A percentile compares a stretch with the other conserved stretches of the same genome.
These are phyloP conservation scores for Ochotona princeps DNA, from an alignment of 2,113 vertebrate species.

Conservation along the genomic window DNA sequence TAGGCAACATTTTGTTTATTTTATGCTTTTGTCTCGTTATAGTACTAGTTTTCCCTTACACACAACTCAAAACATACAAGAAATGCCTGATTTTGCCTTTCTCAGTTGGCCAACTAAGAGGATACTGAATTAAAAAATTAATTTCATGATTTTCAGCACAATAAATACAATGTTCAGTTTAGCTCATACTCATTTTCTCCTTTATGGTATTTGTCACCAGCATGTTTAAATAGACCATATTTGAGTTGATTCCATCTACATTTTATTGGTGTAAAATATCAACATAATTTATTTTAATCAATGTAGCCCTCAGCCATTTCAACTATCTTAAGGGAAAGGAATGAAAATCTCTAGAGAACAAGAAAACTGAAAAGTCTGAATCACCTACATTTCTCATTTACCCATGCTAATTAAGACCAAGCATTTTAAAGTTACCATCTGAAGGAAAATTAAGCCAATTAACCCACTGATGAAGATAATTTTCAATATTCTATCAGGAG, in stretches of 20 bases:
- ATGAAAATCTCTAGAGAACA: slow-evolving; percentile 75
- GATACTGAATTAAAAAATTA: background rate
- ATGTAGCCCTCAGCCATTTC: slow-evolving; percentile 81
- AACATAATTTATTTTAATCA: slow-evolving; percentile 81
- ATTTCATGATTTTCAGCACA: slow-evolving; percentile 30
- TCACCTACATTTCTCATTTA: slow-evolving; percentile 84
- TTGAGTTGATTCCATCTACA: slow-evolving; percentile 69
- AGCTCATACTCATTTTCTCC: background rate
- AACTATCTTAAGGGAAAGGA: slow-evolving; percentile 76
- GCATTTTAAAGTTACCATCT: slow-evolving; percentile 83
- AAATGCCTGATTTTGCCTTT: background rate
- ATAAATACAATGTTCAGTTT: background rate
- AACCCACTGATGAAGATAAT: slow-evolving; percentile 84
- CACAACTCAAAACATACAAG: background rate
- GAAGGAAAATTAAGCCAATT: slow-evolving; percentile 84
- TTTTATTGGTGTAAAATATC: slow-evolving; percentile 73
- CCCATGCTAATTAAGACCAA: slow-evolving; percentile 84
- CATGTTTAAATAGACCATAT: slow-evolving; percentile 49
- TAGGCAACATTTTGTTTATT: background rate
- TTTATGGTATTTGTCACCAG: slow-evolving; percentile 35
- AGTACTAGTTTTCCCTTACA: background rate
- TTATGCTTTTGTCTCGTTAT: background rate
- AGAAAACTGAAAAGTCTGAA: slow-evolving; percentile 77
- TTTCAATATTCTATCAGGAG: slow-evolving; percentile 83
- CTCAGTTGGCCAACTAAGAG: slow-evolving; percentile 16